Evolutionary conservation across 2,888 invertebrate species (phyloP).

Genomic region (Perithous albicinctus): DNA sequence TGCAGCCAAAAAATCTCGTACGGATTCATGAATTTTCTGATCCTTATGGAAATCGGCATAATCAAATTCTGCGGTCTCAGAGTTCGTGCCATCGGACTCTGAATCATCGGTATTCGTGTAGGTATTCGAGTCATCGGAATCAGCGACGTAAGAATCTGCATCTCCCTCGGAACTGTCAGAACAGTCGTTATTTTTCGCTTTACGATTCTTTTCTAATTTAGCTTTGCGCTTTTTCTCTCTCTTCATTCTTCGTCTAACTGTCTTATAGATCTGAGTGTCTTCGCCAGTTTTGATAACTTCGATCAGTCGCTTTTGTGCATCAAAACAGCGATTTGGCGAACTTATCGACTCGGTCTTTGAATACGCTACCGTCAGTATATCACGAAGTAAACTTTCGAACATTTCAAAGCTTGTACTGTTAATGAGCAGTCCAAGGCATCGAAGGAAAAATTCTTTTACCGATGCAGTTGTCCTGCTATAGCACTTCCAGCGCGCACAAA

Average conservation of each 20-base stretch:
- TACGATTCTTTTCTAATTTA: not conserved
- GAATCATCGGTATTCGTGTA: not conserved
- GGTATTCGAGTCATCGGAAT: not conserved
- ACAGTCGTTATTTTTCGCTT: conserved; percentile 2
- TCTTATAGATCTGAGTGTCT: conserved; percentile 3
- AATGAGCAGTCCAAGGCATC: conserved; percentile 38
- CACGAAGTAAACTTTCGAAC: conserved; percentile 20
- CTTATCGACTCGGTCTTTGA: conserved; percentile 34
- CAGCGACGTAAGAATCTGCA: not conserved
- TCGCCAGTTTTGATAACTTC: conserved; percentile 8
- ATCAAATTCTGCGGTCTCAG: conserved; percentile 6
- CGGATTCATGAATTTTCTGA: not conserved
- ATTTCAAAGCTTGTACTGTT: conserved; percentile 19
- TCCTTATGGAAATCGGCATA: not conserved
- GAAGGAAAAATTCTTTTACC: conserved; percentile 50
- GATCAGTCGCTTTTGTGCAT: conserved; percentile 5
- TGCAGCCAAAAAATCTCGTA: not conserved
- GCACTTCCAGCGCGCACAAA: conserved; percentile 47
- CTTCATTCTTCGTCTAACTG: not conserved
- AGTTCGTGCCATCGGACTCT: not conserved
- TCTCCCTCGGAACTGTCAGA: not conserved
- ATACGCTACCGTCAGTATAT: conserved; percentile 33
- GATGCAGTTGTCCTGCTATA: conserved; percentile 14
- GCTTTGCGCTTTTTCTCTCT: not conserved
- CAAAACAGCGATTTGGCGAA: conserved; percentile 13